Evolutionary conservation across 2,888 invertebrate species (phyloP), one percentile per base, ranked within the genome.

Genomic region (Patella caerulea): DNA sequence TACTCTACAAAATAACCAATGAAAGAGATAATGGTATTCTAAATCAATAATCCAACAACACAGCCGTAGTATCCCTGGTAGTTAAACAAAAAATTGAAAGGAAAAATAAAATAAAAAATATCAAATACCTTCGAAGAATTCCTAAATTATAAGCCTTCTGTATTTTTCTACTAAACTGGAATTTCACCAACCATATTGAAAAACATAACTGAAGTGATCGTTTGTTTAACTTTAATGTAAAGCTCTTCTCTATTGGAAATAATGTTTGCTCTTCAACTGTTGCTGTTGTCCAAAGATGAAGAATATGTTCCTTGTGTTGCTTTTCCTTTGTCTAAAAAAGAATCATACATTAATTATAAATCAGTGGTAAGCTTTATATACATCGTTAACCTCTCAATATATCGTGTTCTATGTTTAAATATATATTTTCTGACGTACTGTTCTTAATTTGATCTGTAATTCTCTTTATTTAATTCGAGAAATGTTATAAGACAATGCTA

Each of bases 221-320:
- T 19, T 76, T 82, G 15, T 83, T 79, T 15, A 86, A 81, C 75
- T 83, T 78, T 65, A 81, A 76, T 15, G 78, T 81, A 74, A 88
- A 81, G 4, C 79, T 72, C 7, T 79, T 79, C 75, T 88, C 88
- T 29, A 85, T 71, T 24, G 87, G 87, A 70, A 85, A 78, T 71
- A 88, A 81, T 70, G 80, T 74, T 71, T 84, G 78, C 74, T 88
- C 88, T 78, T 84, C 84, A 12, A 80, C 79, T 1, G 87, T 88
- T 59, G 84, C 79, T 17, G 84, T 85, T n/a, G 85, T 81, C 88
- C 88, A 88, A 70, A 88, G 77, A 72, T 83, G 85, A 5, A 87
- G 79, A 15, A 87, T 83, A 53, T 81, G 83, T 52, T 86, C 83
- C 75, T 83, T 78, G 52, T 86, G 85, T 59, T 83, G 83, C 71